Evolutionary conservation across 2,113 vertebrate genomes (phyloP), one percentile per base, ranked within the genome.

Genomic region (Hydrochoerus hydrochaeris): DNA sequence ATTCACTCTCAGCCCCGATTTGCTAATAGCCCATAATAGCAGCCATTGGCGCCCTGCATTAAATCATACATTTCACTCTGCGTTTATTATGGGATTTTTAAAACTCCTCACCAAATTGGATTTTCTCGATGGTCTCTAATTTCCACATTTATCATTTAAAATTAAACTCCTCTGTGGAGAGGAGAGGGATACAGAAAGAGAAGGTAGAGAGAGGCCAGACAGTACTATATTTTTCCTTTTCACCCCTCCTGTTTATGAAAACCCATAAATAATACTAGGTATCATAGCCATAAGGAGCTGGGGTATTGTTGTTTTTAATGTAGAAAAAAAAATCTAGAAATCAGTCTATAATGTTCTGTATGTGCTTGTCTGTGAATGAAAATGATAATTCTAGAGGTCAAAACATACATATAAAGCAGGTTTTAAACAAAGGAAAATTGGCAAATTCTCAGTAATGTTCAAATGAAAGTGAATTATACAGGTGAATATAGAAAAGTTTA

Each of bases 131-230:
- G 98, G 98, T 98, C 99, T 99, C 99, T 99, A 99, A 99, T 99
- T 99, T 99, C 99, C 99, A 99, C 99, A 99, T 99, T 99, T 99
- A 99, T 99, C 99, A 99, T 99, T 99, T 99, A 99, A 99, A 99
- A 99, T 99, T 99, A 99, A 99, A 99, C 98, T 98, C 97, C 98
- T 98, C 98, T 94, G 96, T 97, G 97, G 96, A 97, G 97, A 97
- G 73, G 97, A 17, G 95, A 97, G 97, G 97, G 87, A 97, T 96
- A 97, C 96, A 97, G 90, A 84, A 92, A 93, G 97, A 95, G 49
- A 90, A 98, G 97, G 98, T 95, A 98, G 89, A 96, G 96, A 97
- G 93, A 97, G 97, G 98, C 98, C 97, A 97, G 98, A 97, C 96
- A 97, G 92, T 97, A 98, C 95, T 98, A 97, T 98, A 98, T 98